A percentile compares a stretch with the other conserved stretches of the same genome.
Conservation (phyloP, 1,140 invertebrate species). For the Aphaenogaster floridana region DNA sequence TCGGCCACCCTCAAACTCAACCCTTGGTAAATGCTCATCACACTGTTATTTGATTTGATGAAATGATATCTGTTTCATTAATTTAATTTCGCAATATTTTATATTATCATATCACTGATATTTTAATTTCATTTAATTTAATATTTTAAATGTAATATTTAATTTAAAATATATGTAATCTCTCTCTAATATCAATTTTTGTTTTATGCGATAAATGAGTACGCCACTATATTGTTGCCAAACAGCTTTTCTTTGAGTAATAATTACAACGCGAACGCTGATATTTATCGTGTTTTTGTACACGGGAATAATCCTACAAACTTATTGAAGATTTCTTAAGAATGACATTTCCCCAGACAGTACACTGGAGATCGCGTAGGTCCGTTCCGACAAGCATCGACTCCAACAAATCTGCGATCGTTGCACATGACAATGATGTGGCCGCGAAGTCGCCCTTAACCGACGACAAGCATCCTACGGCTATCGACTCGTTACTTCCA, state of each 20-base stretch:
- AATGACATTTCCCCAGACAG: not conserved
- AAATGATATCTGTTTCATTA: not conserved
- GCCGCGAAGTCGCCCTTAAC: slow-evolving; percentile 21
- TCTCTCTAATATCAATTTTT: not conserved
- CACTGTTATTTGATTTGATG: not conserved
- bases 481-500: slow-evolving; percentile 16
- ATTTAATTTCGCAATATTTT: not conserved
- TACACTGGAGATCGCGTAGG: not conserved
- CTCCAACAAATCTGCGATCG: not conserved
- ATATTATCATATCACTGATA: not conserved
- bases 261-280: not conserved
- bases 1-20: not conserved
- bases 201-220: not conserved
- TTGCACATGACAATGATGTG: slow-evolving; percentile 6
- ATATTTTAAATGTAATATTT: slow-evolving; percentile 4
- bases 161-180: not conserved
- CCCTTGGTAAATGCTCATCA: not conserved
- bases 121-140: not conserved
- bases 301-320: too few relatives aligned
- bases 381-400: not conserved
- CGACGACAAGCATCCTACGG: not conserved
- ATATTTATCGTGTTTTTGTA: not conserved
- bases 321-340: not conserved
- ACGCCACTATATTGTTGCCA: not conserved
- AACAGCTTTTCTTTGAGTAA: not conserved